Evolutionary conservation across 1,140 invertebrate genomes (phyloP), one percentile per base, ranked within the genome.

Genomic region (Centruroides sculpturatus): DNA sequence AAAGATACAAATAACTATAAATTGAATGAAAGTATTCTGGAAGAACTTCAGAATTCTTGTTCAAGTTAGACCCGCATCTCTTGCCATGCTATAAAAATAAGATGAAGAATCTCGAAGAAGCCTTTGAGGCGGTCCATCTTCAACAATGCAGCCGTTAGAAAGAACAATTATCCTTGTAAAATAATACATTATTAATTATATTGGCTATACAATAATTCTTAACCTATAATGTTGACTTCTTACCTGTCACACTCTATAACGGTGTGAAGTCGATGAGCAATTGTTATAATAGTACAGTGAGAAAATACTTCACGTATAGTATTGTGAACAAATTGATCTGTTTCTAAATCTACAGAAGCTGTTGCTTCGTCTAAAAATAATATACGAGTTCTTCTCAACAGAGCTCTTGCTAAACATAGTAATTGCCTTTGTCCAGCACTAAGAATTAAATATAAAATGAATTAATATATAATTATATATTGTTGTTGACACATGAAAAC

Each of bases 301-400:
- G 73, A 72, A 73, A 90, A 90, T 56, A 66, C 55, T 55, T 58
- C 52, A 4, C 64, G 46, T 55, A 68, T 68, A n/a, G 64, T 68
- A 13, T 57, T 47, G 7, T 66, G 67, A n/a, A 68, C 64, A 12
- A 68, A 54, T 0, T 59, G 41, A 56, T 68, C 65, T 12, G 64
- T 68, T 49, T 68, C 59, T 3, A 75, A 69, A 79, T 95, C 92
- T 13, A 95, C 87, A 63, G 90, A 89, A 8, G 91, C 91, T 35
- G 92, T 96, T 12, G 91, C 91, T 75, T 96, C 91, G 73, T 95
- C 92, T 59, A 68, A 47, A 13, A 68, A 54, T 46, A 65, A 23
- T 47, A 68, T 59, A 41, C 63, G 76, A 10, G 72, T 74, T 59
- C 77, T 78, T 41, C 76, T 66, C 8, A 77, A 67, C 34, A 77